Percentiles rank a stretch among this genome's conserved stretches.
Evolutionary conservation across 2,113 vertebrate genomes (phyloP).

Genomic region (Scolopax mira): DNA sequence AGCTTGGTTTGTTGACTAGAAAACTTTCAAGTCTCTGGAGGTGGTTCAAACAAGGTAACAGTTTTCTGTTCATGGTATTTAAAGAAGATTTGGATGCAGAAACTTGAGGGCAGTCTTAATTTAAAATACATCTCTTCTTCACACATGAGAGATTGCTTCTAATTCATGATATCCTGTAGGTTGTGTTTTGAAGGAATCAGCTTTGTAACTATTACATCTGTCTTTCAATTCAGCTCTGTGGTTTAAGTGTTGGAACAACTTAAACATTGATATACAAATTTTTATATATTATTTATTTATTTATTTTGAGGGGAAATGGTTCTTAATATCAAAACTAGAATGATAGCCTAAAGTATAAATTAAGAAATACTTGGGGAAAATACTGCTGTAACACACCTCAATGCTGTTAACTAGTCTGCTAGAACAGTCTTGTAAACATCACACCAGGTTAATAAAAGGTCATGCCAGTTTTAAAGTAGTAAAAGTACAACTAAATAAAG

Average conservation of each 20-base stretch:
- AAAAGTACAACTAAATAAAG: background rate
- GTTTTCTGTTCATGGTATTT: background rate
- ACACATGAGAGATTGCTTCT: rapidly evolving
- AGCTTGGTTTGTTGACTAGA: background rate
- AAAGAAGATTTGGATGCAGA: background rate
- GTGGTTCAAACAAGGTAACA: background rate
- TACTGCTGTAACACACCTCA: background rate
- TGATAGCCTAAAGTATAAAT: background rate
- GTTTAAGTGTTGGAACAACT: background rate
- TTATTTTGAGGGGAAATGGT: background rate
- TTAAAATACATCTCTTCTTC: background rate
- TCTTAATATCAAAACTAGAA: background rate
- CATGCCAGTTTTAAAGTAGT: background rate
- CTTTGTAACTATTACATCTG: background rate
- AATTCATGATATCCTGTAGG: rapidly evolving
- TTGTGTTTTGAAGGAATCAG: background rate
- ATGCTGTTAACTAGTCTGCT: background rate
- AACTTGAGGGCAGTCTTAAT: background rate
- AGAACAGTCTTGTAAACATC: background rate
- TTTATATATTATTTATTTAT: background rate
- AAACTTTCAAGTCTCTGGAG: background rate
- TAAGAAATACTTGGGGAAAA: background rate
- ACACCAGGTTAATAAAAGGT: conserved; percentile 17
- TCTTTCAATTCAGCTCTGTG: background rate
- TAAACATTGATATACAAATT: background rate